These are phyloP conservation scores for Zaprionus ornatus DNA, from an alignment of 1,140 invertebrate species.

Conservation along the genomic window DNA sequence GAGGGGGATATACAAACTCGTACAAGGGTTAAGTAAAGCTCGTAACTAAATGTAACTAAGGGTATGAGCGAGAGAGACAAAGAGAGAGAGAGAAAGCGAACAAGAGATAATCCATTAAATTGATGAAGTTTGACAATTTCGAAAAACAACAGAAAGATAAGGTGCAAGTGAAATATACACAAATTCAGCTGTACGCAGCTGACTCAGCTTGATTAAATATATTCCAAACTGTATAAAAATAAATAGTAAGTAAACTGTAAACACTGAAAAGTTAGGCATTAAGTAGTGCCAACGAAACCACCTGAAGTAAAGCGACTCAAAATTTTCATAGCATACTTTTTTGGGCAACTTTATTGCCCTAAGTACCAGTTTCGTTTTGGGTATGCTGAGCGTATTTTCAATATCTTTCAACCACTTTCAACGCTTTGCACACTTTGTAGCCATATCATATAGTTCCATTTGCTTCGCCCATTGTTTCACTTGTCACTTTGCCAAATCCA, in stretches of 20 bases:
- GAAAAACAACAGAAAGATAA: background rate
- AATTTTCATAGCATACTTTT: background rate
- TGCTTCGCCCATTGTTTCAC: conserved; percentile 16
- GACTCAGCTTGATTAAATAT: background rate
- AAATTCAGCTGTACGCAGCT: background rate
- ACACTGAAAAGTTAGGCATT: background rate
- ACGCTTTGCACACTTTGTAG: background rate
- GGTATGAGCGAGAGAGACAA: background rate
- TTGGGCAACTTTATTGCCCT: background rate
- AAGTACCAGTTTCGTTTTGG: background rate
- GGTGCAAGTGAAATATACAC: background rate
- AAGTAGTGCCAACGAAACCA: background rate
- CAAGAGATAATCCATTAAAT: background rate
- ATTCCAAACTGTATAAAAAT: background rate
- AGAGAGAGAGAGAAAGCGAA: background rate
- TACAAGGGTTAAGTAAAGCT: background rate
- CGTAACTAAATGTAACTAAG: background rate
- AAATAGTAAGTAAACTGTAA: background rate
- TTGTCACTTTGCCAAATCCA: conserved; percentile 36
- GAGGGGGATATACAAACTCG: conserved; percentile 1
- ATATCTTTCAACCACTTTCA: background rate
- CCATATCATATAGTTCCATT: background rate
- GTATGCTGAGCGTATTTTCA: background rate
- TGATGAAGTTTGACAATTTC: conserved; percentile 17
- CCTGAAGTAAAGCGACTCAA: background rate